Base-by-base conservation (phyloP, 2,888 invertebrate genomes). In the Eupithecia dodoneata region DNA sequence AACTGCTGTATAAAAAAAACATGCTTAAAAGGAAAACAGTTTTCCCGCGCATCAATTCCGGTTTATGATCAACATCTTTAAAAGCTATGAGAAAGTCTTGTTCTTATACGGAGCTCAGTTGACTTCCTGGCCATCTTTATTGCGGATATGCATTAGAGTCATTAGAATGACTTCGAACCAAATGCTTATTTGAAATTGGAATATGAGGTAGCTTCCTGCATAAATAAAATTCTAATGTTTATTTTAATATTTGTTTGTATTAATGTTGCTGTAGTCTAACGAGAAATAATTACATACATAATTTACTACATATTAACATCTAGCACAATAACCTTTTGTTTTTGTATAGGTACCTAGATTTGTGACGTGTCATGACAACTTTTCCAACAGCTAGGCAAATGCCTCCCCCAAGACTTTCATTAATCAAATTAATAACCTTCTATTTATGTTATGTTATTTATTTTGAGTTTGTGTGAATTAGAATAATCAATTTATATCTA, bases 81-180 rank as follows among this genome's bases (percentile, higher is more conserved):
- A 70, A 70, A 52, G 71, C 65, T 44, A 13, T 66, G 65, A 72
- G 75, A 76, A 76, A 76, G 75, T 75, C 15, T 55, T 72, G 52
- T 75, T 44, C 71, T 71, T 66, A 63, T 65, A 71, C 65, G 42
- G n/a, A 47, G 30, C 13, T 63, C n/a, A 41, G 44, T 67, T 52
- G 59, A 72, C 72, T 77, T 77, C 77, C 76, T 76, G 71, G 12
- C 71, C 66, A 76, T 71, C 45, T 76, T 73, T 73, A 76, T 76
- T 73, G 66, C 73, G 76, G 76, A 76, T 73, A 65, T 70, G 52
- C 70, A 73, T 66, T 59, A 72, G 42, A 69, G 70, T 73, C 70
- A 65, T 76, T 66, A 52, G 59, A 76, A 76, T 73, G 73, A 73
- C 66, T 65, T 55, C 10, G 45, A 45, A 49, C 70, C 70, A 70